phyloP scores from a whole-genome alignment of 2,888 invertebrate genomes.

The Nebria brevicollis region DNA sequence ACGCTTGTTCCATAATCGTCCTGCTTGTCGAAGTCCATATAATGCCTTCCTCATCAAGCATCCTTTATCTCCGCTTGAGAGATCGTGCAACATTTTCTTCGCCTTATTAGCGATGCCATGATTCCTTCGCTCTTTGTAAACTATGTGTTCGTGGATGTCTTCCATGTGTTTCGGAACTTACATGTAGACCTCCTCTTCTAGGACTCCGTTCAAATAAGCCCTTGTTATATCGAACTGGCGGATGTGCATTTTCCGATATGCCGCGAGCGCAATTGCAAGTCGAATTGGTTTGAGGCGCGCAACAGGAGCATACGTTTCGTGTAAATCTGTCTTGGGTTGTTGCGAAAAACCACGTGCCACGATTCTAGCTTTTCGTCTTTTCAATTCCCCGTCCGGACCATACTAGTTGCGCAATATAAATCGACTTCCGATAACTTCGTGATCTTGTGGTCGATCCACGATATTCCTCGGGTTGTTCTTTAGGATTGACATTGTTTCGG shows the following conservation, averaged over 20 bases:
- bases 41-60: constrained; percentile 17
- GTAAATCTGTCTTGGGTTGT: constrained; percentile 50
- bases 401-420: constrained; percentile 11
- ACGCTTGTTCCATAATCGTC: neutral
- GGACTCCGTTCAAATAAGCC: constrained; percentile 31
- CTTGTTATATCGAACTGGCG: constrained; percentile 34
- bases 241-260: constrained; percentile 26
- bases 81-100: constrained; percentile 12
- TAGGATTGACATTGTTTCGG: constrained; percentile 13
- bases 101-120: neutral
- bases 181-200: constrained; percentile 25
- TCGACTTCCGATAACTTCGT: constrained; percentile 13
- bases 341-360: constrained; percentile 53
- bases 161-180: constrained; percentile 10
- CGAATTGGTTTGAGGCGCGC: constrained; percentile 47
- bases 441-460: constrained; percentile 3
- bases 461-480: constrained; percentile 17
- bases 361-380: constrained; percentile 48
- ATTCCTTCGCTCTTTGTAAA: neutral
- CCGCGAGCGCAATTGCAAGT: constrained; percentile 18
- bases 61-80: neutral
- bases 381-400: constrained; percentile 3
- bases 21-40: constrained; percentile 11
- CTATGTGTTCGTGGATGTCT: neutral
- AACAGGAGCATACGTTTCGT: constrained; percentile 53